Evolutionary conservation across 2,797 vertebrate species (phyloP), one percentile per base, ranked within the genome.

Genomic region (Sus cebifrons): DNA sequence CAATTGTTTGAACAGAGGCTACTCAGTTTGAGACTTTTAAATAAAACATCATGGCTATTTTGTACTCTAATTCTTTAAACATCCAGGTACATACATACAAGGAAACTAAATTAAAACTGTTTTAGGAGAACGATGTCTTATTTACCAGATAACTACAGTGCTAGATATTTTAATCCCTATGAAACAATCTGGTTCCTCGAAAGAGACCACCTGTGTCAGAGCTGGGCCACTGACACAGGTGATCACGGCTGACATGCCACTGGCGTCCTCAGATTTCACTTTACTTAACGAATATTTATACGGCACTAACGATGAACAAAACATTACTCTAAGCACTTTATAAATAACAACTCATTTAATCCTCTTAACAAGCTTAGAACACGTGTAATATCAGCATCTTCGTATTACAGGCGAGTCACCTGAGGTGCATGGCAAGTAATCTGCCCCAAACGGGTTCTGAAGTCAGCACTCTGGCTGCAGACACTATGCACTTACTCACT

Each of bases 1-100:
- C 93, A 94, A 68, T 18, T 84, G 8, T 89, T 70, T 96, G 89
- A 75, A 91, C 68, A 94, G 64, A 96, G 60, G 18, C 71, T 75
- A 89, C 2, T 62, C 7, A 89, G 36, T 75, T 86, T 62, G n/a
- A 1, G 29, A 70, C 58, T 94, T 95, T 89, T 67, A 92, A 87
- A 84, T 82, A 95, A 97, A 88, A 79, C 29, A 54, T 85, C 20
- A 84, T 12, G 68, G 27, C 14, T 49, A 94, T 27, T 67, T 29
- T 54, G 4, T 58, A 85, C 65, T 94, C 6, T 88, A 27, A 71
- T 71, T 91, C 89, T 81, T 36, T 64, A 90, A 90, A 85, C 79
- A 89, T 71, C 1, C 16, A 71, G 49, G 36, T 5, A 56, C 65
- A 65, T 5, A 56, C 65, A 65, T 6, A 71, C 9, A 89, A 85